phyloP scores from a whole-genome alignment of 2,113 vertebrate genomes.

The Gobio gobio region DNA sequence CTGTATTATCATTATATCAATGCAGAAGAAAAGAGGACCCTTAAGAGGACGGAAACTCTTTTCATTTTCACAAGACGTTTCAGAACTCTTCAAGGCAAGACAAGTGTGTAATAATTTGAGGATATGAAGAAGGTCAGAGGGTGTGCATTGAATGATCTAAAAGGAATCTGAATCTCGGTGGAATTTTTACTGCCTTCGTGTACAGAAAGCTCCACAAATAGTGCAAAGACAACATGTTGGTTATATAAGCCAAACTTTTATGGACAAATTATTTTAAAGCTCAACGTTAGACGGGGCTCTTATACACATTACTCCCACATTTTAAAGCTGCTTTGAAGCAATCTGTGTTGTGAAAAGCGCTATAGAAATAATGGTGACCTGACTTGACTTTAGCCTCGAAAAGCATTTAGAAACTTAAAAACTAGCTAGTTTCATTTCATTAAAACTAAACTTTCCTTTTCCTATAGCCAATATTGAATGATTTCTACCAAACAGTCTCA shows the following conservation, averaged over 20 bases:
- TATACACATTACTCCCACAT: not conserved
- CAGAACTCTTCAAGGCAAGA: not conserved
- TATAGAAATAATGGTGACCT: too few relatives aligned
- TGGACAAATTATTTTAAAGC: not conserved
- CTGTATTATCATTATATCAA: not conserved
- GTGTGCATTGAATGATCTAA: not conserved
- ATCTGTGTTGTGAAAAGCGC: too few relatives aligned
- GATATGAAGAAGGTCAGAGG: not conserved
- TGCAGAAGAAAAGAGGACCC: not conserved
- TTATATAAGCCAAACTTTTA: not conserved
- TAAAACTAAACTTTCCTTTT: not conserved
- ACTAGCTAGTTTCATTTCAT: not conserved
- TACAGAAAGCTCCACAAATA: not conserved
- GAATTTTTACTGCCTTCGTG: not conserved
- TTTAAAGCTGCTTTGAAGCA: too few relatives aligned
- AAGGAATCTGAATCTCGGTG: not conserved
- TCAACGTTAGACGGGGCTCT: not conserved
- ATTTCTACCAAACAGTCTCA: not conserved
- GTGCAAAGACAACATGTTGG: not conserved
- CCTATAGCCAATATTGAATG: not conserved
- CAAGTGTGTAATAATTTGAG: not conserved
- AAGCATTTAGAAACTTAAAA: not conserved
- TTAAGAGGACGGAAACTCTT: not conserved
- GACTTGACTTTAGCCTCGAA: too few relatives aligned
- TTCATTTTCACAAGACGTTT: constrained; percentile 9